Evolutionary conservation across 1,140 invertebrate genomes (phyloP), one percentile per base, ranked within the genome.

Genomic region (Bicyclus anynana): DNA sequence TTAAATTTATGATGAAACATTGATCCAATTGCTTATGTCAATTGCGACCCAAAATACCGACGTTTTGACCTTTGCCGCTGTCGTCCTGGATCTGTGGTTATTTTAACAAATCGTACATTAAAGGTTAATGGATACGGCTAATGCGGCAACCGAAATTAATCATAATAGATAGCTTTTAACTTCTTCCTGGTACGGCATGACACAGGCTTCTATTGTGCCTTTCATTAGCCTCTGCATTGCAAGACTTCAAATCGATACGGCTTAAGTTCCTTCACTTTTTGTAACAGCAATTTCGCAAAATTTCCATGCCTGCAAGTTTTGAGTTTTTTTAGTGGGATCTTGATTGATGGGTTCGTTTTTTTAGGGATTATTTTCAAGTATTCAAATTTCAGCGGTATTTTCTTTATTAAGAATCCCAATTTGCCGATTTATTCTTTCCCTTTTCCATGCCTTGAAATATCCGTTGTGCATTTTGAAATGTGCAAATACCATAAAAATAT

Each of bases 131-230:
- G 29, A 33, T 12, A 33, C 29, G 29, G 29, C 29, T 33, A 12
- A 33, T 33, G 29, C 29, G 12, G 29, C 29, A 12, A 7, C 29
- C 10, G 13, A 40, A 40, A 40, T 40, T 40, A 40, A 40, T 40
- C 37, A 17, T 9, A 33, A 33, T 33, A 33, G 29, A 7, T 33
- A 16, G 13, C 12, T 21, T 21, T 35, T 35, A 35, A 13, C 33
- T 13, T 40, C 37, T 14, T 52, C 56, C 49, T 52, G 56, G 56
- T 35, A 59, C 56, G 38, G 20, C 38, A 37, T 59, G 56, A 59
- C 27, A 59, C 56, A 20, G 29, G 16, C 23, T 17, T 20, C 9
- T 2, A 51, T 49, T 33, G 14, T 47, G 56, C 29, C 14, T 44
- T 53, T 52, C 42, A 59, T 59, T 48, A 57, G 14, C 37, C 5